These are phyloP conservation scores for Drosophila pallidifrons DNA, from an alignment of 1,140 invertebrate genomes.

Conservation along the genomic window DNA sequence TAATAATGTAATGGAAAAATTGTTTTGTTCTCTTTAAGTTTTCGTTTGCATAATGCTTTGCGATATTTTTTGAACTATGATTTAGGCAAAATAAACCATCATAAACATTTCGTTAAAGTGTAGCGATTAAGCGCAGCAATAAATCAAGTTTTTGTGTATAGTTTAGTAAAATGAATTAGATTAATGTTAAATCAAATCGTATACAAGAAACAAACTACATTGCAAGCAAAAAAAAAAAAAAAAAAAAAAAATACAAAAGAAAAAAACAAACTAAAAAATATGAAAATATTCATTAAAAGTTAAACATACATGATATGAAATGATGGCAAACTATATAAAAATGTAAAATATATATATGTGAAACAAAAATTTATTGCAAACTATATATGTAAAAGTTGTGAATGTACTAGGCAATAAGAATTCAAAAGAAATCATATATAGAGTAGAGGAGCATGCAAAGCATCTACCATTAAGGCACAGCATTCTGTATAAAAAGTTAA, in stretches of 20 bases:
- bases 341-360: conserved; percentile 37
- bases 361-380: conserved; percentile 30
- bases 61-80: conserved; percentile 32
- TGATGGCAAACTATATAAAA: conserved; percentile 12
- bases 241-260: conserved; percentile 25
- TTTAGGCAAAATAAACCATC: conserved; percentile 7
- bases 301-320: conserved; percentile 26
- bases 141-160: conserved; percentile 64
- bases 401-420: conserved; percentile 41
- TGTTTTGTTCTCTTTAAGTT: conserved; percentile 55
- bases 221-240: conserved; percentile 30
- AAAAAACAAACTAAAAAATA: conserved; percentile 23
- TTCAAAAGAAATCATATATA: conserved; percentile 20
- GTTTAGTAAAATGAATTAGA: conserved; percentile 79
- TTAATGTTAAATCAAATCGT: conserved; percentile 71
- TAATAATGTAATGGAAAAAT: conserved; percentile 30
- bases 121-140: conserved; percentile 42
- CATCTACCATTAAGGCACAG: conserved; percentile 70
- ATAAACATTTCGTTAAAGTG: conserved; percentile 52
- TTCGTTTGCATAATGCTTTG: conserved; percentile 68
- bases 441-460: conserved; percentile 64
- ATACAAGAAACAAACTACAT: conserved; percentile 58
- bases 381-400: conserved; percentile 48
- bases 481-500: conserved; percentile 60
- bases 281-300: conserved; percentile 40